Conservation (phyloP, 2,797 vertebrate genomes). For the Pelochelys cantorii region DNA sequence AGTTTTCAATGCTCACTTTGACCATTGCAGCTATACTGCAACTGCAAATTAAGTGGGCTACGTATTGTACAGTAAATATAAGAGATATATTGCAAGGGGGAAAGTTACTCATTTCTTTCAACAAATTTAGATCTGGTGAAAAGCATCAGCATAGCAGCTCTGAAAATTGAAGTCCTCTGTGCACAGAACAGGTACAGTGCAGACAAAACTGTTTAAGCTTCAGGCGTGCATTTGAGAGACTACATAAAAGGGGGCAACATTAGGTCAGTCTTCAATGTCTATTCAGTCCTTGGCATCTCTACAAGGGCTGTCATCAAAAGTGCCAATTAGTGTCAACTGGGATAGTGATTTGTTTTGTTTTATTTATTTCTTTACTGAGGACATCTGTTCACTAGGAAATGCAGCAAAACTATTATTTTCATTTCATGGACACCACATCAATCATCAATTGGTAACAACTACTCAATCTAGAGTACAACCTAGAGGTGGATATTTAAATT, state of each 20-base stretch:
- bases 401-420: neutral
- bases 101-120: neutral
- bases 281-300: neutral
- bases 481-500: neutral
- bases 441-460: neutral
- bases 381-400: neutral
- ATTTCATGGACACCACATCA: neutral
- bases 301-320: neutral
- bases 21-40: fast-evolving
- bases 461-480: neutral
- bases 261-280: neutral
- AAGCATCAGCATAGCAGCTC: neutral
- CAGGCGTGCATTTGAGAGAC: neutral
- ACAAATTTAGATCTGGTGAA: neutral
- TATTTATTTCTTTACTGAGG: neutral
- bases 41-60: neutral
- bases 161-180: neutral
- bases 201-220: neutral
- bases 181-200: neutral
- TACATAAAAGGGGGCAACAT: neutral
- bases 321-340: neutral
- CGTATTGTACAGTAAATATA: neutral
- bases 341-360: neutral
- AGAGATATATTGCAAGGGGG: neutral
- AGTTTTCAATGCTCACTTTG: neutral